These are phyloP conservation scores for Oxyura jamaicensis DNA, from an alignment of 2,113 vertebrate genomes.

Conservation along the genomic window DNA sequence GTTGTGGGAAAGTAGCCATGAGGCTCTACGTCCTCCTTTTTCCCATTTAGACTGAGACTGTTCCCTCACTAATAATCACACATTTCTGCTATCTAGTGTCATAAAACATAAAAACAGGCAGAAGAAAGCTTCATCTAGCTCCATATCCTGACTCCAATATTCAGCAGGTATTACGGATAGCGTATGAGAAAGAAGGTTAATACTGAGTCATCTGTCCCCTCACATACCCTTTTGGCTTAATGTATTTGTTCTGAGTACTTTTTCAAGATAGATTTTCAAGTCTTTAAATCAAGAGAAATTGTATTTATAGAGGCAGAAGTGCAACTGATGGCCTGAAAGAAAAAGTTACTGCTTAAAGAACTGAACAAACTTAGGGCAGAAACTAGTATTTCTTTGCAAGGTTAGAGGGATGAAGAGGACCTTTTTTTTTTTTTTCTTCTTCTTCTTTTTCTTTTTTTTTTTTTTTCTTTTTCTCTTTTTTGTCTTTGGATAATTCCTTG, in stretches of 20 bases:
- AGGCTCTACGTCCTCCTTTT: neutral
- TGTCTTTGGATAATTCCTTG: slow-evolving; percentile 34
- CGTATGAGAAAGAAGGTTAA: neutral
- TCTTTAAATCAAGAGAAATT: neutral
- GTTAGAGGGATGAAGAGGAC: neutral
- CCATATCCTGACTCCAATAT: neutral
- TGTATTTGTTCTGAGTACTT: neutral
- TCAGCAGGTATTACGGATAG: neutral
- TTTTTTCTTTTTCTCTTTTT: neutral
- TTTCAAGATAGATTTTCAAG: neutral
- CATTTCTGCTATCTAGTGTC: neutral
- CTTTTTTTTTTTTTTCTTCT: neutral
- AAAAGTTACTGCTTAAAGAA: neutral
- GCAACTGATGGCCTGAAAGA: neutral
- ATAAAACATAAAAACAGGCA: neutral
- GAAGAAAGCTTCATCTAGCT: neutral
- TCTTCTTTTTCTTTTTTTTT: neutral
- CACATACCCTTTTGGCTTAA: neutral
- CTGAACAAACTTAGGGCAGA: neutral
- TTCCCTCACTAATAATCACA: neutral
- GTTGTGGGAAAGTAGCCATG: neutral
- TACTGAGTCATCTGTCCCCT: neutral
- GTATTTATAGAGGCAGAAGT: neutral
- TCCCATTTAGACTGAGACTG: neutral
- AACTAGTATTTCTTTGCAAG: neutral